A percentile compares a stretch with the other conserved stretches of the same genome.
Evolutionary conservation across 1,140 invertebrate species (phyloP).

Genomic region (Pseudomyrmex sp.): DNA sequence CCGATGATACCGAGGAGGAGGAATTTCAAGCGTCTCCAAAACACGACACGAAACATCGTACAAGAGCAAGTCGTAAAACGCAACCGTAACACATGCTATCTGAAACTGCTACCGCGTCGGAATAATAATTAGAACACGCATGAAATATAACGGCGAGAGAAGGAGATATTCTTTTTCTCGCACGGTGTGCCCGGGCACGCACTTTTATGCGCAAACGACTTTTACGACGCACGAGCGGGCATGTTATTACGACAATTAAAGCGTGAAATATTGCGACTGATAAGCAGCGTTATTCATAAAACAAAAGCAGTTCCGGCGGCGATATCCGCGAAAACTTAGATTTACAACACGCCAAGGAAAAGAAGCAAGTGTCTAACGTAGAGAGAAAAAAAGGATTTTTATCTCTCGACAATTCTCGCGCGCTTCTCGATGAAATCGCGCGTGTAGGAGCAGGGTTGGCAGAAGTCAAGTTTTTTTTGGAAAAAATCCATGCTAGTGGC

Average conservation of each 20-base stretch:
- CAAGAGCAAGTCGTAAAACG: slow-evolving; percentile 30
- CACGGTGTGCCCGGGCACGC: background rate
- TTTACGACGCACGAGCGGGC: slow-evolving; percentile 37
- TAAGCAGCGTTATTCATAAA: slow-evolving; percentile 22
- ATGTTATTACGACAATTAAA: slow-evolving; percentile 11
- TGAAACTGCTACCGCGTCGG: slow-evolving; percentile 36
- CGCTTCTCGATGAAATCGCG: background rate
- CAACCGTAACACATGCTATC: slow-evolving; percentile 47
- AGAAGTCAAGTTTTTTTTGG: too few species aligned
- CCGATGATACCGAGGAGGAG: slow-evolving; percentile 20
- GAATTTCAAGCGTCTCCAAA: slow-evolving; percentile 29
- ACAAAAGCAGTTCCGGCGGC: background rate
- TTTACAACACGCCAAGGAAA: background rate
- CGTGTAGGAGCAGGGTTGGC: slow-evolving; percentile 1
- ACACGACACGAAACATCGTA: slow-evolving; percentile 8
- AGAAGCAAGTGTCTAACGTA: background rate
- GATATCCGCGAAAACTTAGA: background rate
- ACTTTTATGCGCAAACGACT: slow-evolving; percentile 20
- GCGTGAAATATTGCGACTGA: slow-evolving; percentile 14
- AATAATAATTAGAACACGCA: slow-evolving; percentile 57
- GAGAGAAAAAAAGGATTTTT: background rate
- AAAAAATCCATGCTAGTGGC: too few species aligned
- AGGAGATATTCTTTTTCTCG: slow-evolving; percentile 3
- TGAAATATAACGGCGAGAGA: slow-evolving; percentile 16
- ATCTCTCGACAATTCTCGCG: background rate